Base-by-base conservation (phyloP, 2,113 vertebrate genomes). In the Cebus imitator region DNA sequence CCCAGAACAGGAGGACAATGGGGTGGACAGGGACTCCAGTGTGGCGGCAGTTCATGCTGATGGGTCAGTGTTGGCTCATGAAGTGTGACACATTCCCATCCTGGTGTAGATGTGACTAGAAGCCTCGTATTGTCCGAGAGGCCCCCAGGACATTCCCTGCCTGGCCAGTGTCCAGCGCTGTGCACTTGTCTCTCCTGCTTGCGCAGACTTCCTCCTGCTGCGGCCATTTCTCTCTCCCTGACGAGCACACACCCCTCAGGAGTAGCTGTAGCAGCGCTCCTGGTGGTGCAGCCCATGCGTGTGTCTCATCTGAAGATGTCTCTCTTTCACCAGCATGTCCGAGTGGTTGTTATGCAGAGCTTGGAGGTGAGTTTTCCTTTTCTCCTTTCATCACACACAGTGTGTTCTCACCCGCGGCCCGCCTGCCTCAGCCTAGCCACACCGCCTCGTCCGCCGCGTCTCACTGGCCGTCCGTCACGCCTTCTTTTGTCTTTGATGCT, bases 61-160 rank as follows among this genome's bases (percentile, higher is more conserved):
- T 4, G 3, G 8, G 4, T 40, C 55, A 8, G 2, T 23, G 16
- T 11, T 32, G 70, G 68, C 8, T 17, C 25, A 1, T n/a, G 11
- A 23, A 2, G 3, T 0, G 1, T 16, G 58, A 25, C 57, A 21
- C 1, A 8, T 0, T 12, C 11, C 6, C 13, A 0, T 55, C 27
- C 37, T n/a, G 5, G 9, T 9, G 20, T 45, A 37, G 32, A 5
- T 3, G 13, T 2, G 4, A 50, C 12, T 23, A 6, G 25, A 17
- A 43, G 72, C 48, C 30, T 48, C 8, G 1, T 50, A 18, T 18
- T 16, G 30, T 52, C 32, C 18, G 6, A 32, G 7, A 32, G 78
- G 32, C 27, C 40, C 73, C 40, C 40, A 76, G 73, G 37, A 25
- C 32, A n/a, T 18, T 68, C 66, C 32, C 16, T 68, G 66, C 66